Percentiles rank a stretch among this genome's conserved stretches.
Evolutionary conservation across 2,888 invertebrate species (phyloP).

Genomic region (Vannuccia rotundouncinata): DNA sequence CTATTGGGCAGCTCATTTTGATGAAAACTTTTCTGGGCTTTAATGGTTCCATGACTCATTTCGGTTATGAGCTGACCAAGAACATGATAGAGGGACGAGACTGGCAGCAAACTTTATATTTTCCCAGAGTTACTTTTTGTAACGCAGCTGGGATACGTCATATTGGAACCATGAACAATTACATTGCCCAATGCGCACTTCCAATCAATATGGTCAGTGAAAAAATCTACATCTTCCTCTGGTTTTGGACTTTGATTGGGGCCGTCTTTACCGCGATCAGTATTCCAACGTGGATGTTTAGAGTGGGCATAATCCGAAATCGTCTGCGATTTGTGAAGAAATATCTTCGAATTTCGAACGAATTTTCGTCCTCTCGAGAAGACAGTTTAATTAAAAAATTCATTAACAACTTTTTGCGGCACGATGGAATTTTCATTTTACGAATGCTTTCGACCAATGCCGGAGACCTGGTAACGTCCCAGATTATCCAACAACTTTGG

Average conservation of each 20-base stretch:
- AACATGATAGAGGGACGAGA: slow-evolving; percentile 27
- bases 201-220: slow-evolving; percentile 41
- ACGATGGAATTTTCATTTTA: slow-evolving; percentile 33
- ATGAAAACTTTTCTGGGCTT: slow-evolving; percentile 41
- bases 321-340: slow-evolving; percentile 30
- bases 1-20: slow-evolving; percentile 39
- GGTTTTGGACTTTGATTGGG: slow-evolving; percentile 39
- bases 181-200: slow-evolving; percentile 37
- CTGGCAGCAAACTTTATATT: slow-evolving; percentile 38
- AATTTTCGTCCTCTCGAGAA: background rate
- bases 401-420: slow-evolving; percentile 29
- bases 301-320: background rate
- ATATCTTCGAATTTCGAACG: background rate
- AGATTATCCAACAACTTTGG: slow-evolving; percentile 9
- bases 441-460: slow-evolving; percentile 31
- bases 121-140: slow-evolving; percentile 37
- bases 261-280: slow-evolving; percentile 36
- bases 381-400: slow-evolving; percentile 29
- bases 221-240: slow-evolving; percentile 41
- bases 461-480: slow-evolving; percentile 30
- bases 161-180: slow-evolving; percentile 1
- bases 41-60: background rate
- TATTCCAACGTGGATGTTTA: slow-evolving; percentile 39
- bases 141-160: slow-evolving; percentile 13
- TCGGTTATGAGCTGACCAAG: slow-evolving; percentile 14